Percentiles rank a stretch among this genome's conserved stretches.
Evolutionary conservation across 2,797 vertebrate genomes (phyloP).

Genomic region (Buceros bicornis): DNA sequence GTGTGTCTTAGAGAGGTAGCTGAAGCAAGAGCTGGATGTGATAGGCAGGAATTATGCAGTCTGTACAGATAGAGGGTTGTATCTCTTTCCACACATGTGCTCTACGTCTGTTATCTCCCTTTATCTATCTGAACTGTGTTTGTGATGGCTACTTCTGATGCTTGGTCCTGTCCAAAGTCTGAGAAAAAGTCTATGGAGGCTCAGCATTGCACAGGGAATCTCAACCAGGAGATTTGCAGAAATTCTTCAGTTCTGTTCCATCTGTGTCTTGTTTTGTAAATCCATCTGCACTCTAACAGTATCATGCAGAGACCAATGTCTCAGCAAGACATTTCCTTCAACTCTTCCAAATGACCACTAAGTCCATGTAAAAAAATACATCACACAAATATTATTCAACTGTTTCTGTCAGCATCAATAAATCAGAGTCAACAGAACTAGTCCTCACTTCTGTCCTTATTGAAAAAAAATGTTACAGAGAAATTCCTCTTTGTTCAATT

Average conservation of each 20-base stretch:
- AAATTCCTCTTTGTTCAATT: neutral
- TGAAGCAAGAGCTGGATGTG: neutral
- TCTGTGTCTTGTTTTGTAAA: constrained; percentile 7
- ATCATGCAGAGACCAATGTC: neutral
- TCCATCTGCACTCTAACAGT: neutral
- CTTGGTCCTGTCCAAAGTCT: neutral
- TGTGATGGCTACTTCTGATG: constrained; percentile 1
- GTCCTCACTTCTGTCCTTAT: neutral
- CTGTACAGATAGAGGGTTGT: neutral
- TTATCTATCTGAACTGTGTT: neutral
- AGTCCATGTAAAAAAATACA: neutral
- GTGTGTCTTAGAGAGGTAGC: neutral
- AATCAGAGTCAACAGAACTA: constrained; percentile 6
- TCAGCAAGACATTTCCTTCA: constrained; percentile 22
- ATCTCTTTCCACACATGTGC: neutral
- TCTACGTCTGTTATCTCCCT: neutral
- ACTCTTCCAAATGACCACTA: neutral
- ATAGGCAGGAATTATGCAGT: neutral
- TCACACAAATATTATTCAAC: neutral
- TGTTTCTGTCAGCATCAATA: neutral
- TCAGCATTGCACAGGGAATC: neutral
- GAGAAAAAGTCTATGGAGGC: neutral
- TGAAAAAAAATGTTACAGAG: neutral
- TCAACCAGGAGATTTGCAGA: neutral
- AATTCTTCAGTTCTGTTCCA: constrained; percentile 6